Evolutionary conservation across 2,888 invertebrate species (phyloP), one percentile per base, ranked within the genome.

Genomic region (Augiades crinisus): DNA sequence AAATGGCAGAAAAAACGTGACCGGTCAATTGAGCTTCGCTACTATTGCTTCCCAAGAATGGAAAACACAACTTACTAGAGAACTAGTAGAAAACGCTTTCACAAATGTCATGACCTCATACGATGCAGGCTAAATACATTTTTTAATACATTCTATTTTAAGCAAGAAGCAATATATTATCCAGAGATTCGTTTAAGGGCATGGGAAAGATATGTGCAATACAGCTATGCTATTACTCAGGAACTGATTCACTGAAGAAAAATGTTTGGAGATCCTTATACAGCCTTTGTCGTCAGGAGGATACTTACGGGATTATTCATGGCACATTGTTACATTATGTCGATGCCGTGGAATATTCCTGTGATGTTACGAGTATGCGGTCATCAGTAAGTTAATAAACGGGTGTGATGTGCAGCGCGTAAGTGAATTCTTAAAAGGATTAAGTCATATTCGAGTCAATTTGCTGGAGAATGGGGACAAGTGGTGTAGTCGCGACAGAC

Each of bases 401-500:
- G 21, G 63, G 63, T 65, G 62, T 68, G 63, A 65, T 68, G 61
- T 58, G 33, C 46, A 62, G 57, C 58, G 62, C 60, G 43, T 50
- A 43, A 68, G 69, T 68, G 72, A 74, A 78, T 79, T 75, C 72
- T 77, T 78, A 76, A 81, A 82, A 77, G 82, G 81, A 85, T 85
- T 84, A 82, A 78, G 75, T 78, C 76, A 75, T 76, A 77, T 75
- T 75, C 68, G 67, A 78, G 75, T 74, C 72, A 80, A 80, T 81
- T 81, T 76, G 72, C 72, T 66, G 74, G 63, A 72, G 81, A 87
- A 86, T 81, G 84, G 67, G 84, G 79, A 70, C 87, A 83, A 84
- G 80, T 81, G 77, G 67, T 49, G 47, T 45, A 57, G 77, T 67
- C 80, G 83, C 85, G 84, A 64, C 86, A 61, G 61, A 59, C 56